Base-by-base conservation (phyloP, 1,140 invertebrate genomes). In the Plutomurus gul region DNA sequence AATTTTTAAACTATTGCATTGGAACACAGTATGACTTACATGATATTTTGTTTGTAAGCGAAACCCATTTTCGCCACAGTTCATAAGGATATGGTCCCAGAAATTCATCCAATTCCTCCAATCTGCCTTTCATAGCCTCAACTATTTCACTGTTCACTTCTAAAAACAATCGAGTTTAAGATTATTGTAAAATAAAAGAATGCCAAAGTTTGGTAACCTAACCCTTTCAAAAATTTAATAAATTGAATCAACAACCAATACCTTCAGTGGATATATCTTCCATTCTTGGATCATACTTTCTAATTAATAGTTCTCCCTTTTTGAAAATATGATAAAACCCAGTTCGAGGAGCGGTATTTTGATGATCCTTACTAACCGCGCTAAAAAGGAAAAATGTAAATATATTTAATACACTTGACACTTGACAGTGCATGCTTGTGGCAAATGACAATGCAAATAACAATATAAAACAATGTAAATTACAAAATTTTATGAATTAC, bases 1-100 rank as follows among this genome's bases (percentile, higher is more conserved):
- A n/a, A 65, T 10, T 75, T 72, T 8, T 16, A 20, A n/a, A n/a
- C n/a, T n/a, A n/a, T n/a, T n/a, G 6, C 30, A 40, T 72, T 33
- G 39, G 27, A 25, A 25, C 33, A 60, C 16, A 43, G 0, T 46
- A 4, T 33, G 40, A 81, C 56, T 85, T 86, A 88, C 91, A 88
- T 82, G 90, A 91, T 3, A 97, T 91, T 84, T 92, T 89, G 83
- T 91, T 91, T 4, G 93, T 93, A 16, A 99, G 87, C 27, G 91
- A 88, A 74, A 93, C 90, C 97, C 97, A 99, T 83, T 93, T 92
- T 80, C 92, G 91, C 86, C 92, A 94, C 78, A 92, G 92, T 81
- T 97, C 92, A 87, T 93, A 97, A 13, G 97, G 96, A 89, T 99
- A 99, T 4, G 94, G 90, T 13, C 93, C 97, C 46, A 99, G 87